A percentile compares a stretch with the other conserved stretches of the same genome.
Evolutionary conservation across 2,797 vertebrate genomes (phyloP).

Genomic region (Rhabdomys pumilio): DNA sequence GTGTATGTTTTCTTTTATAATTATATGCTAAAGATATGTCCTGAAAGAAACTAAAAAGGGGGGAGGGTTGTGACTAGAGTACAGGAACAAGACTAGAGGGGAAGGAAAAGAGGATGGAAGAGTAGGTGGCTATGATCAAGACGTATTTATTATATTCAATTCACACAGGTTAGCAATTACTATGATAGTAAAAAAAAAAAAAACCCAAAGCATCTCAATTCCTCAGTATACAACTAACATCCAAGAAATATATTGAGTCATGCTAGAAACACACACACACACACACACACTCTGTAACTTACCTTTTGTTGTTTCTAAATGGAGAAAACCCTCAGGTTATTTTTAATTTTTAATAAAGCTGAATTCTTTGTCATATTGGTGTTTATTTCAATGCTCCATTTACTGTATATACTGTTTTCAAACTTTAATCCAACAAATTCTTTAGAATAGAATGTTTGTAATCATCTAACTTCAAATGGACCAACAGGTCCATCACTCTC

Average conservation of each 20-base stretch:
- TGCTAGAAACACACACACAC: neutral
- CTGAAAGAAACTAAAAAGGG: neutral
- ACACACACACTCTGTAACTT: neutral
- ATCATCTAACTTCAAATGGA: neutral
- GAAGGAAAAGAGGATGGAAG: neutral
- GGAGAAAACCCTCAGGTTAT: neutral
- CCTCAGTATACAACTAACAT: neutral
- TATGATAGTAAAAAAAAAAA: neutral
- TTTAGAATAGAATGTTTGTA: neutral
- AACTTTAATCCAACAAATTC: neutral
- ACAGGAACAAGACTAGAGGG: neutral
- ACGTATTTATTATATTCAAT: neutral
- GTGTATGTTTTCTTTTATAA: neutral
- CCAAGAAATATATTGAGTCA: no score
- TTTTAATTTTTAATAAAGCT: neutral
- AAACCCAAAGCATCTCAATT: neutral
- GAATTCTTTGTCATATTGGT: neutral
- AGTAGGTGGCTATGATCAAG: neutral
- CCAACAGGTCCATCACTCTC: neutral
- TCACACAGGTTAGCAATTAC: neutral
- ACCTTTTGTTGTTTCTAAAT: neutral
- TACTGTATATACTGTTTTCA: neutral
- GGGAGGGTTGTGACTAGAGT: no score
- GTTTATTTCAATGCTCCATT: neutral
- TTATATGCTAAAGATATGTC: neutral